Conservation (phyloP, 2,113 vertebrate species). For the Pelobates fuscus region DNA sequence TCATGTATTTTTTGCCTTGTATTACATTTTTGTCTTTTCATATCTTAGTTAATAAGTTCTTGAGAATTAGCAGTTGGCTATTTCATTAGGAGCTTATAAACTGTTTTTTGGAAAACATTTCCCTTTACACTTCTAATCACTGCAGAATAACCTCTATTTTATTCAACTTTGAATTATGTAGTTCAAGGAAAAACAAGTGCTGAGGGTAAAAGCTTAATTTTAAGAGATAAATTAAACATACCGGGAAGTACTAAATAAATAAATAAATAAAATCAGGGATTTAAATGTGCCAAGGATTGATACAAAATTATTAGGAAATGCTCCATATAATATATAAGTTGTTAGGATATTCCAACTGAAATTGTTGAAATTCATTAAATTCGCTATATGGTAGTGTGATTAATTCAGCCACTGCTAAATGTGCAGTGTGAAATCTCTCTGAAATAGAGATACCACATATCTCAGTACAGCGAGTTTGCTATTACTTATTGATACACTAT, state of each 20-base stretch:
- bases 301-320: not conserved
- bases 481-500: too few relatives aligned
- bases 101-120: slow-evolving; percentile 21
- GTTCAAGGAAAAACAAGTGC: slow-evolving; percentile 16
- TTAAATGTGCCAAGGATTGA: not conserved
- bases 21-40: not conserved
- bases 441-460: too few relatives aligned
- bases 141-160: slow-evolving; percentile 1
- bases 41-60: slow-evolving; percentile 9
- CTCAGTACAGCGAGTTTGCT: too few relatives aligned
- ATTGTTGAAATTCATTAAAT: too few relatives aligned
- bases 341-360: too few relatives aligned
- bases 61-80: slow-evolving; percentile 1
- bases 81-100: slow-evolving; percentile 13
- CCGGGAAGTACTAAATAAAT: slow-evolving; percentile 19
- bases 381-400: too few relatives aligned
- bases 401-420: too few relatives aligned
- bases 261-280: too few relatives aligned
- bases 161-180: slow-evolving; percentile 26
- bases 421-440: too few relatives aligned
- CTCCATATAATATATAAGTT: too few relatives aligned
- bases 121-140: slow-evolving; percentile 2
- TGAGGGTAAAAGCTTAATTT: not conserved
- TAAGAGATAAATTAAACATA: slow-evolving; percentile 13
- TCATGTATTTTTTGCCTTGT: not conserved